Conservation (phyloP, 2,113 vertebrate species). For the Dromas ardeola region DNA sequence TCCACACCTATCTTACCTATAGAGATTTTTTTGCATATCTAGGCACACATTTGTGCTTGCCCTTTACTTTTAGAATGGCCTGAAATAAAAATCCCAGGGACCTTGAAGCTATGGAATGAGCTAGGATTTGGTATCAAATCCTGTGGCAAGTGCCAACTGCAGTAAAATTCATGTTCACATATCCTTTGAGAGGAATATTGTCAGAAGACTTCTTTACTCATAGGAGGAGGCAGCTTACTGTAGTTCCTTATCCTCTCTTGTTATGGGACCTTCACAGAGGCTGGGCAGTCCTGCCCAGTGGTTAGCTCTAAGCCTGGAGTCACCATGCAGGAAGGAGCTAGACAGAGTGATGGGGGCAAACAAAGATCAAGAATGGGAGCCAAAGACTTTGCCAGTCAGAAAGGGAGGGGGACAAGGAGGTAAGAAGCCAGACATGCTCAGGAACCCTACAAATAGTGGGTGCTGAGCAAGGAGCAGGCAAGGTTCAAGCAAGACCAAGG, state of each 20-base stretch:
- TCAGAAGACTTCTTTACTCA: neutral
- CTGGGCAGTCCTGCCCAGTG: neutral
- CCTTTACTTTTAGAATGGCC: neutral
- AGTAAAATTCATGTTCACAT: neutral
- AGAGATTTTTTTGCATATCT: neutral
- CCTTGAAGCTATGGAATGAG: neutral
- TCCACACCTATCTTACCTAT: neutral
- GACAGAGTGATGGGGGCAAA: neutral
- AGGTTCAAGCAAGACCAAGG: neutral
- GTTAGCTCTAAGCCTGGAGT: neutral
- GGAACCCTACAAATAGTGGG: neutral
- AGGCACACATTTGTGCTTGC: neutral
- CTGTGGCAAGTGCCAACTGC: neutral
- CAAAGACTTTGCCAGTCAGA: neutral
- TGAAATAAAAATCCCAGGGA: neutral
- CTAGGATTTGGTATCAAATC: neutral
- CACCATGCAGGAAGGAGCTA: neutral
- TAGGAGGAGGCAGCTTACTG: neutral
- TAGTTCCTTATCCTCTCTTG: neutral
- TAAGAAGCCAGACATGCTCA: neutral
- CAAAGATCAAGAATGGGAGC: neutral
- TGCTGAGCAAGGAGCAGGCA: neutral
- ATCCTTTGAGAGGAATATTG: neutral
- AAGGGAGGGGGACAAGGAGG: neutral
- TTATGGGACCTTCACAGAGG: neutral